Evolutionary conservation across 92 coral and sea anemone genomes (phyloP), one percentile per base, ranked within the genome.

Genomic region (Pocillopora meandrina): DNA sequence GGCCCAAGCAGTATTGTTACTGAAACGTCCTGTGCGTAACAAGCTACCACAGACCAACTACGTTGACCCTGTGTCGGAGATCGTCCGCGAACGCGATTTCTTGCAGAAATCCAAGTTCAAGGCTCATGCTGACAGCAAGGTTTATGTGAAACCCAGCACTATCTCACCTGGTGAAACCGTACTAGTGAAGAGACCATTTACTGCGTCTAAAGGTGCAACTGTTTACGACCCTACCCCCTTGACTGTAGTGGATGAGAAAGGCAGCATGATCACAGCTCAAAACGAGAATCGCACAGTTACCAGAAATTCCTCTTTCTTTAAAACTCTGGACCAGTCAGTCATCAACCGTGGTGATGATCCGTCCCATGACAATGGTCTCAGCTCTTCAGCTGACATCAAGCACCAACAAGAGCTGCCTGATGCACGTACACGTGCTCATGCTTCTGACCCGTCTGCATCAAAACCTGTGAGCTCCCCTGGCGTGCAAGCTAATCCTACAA

Each of bases 181-280:
- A 55, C 64, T 79, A 19, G 90, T 86, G 57, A 86, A 80, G 59
- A 69, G 68, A 73, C 90, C 90, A 36, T 87, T 80, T 31, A 71
- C 59, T 66, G 80, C 42, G 75, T 61, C 52, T n/a, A 87, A 87
- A 80, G 86, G 86, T 31, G n/a, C n/a, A n/a, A n/a, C n/a, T n/a
- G n/a, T n/a, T n/a, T n/a, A n/a, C n/a, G n/a, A n/a, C n/a, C n/a
- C n/a, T n/a, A n/a, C n/a, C n/a, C n/a, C n/a, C n/a, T n/a, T n/a
- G 66, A 77, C 88, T 31, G 96, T 90, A 13, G 85, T 84, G 35
- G 65, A 71, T 12, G 71, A 73, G 66, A 93, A 93, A 49, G 91
- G 91, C 20, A 85, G 90, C 23, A 91, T 91, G 93, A 70, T 91
- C 42, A 91, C 93, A 12, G 90, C 93, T 1, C 14, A 20, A 56